A percentile compares a stretch with the other conserved stretches of the same genome.
These are phyloP conservation scores for Volucella zonaria DNA, from an alignment of 2,888 invertebrate species.

Conservation along the genomic window DNA sequence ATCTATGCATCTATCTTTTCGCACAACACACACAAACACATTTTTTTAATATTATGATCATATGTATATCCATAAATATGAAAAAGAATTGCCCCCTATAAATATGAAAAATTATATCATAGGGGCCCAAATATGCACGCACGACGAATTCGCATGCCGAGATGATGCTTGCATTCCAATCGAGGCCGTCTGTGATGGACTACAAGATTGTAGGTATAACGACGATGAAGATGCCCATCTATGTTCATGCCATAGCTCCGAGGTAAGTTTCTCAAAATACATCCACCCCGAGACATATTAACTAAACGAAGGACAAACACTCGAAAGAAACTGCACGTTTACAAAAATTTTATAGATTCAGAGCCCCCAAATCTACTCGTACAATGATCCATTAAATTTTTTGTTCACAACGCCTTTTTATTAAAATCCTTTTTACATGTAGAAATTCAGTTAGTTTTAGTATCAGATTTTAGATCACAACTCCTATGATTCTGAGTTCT, in stretches of 20 bases:
- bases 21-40: constrained; percentile 30
- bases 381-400: too few species aligned
- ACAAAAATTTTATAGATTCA: too few species aligned
- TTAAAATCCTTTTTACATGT: too few species aligned
- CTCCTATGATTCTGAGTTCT: too few species aligned
- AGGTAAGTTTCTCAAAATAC: constrained; percentile 79
- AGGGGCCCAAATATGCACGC: constrained; percentile 60
- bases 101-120: constrained; percentile 64
- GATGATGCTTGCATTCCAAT: constrained; percentile 87
- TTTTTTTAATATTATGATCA: constrained; percentile 18
- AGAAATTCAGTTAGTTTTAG: too few species aligned
- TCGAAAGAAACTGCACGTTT: too few species aligned
- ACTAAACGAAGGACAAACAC: neutral
- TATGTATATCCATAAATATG: constrained; percentile 28
- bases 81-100: constrained; percentile 27
- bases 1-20: constrained; percentile 6
- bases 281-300: constrained; percentile 45
- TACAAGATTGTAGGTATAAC: constrained; percentile 89
- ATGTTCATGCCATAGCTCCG: constrained; percentile 80
- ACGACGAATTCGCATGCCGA: constrained; percentile 85
- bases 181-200: constrained; percentile 91
- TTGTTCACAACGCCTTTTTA: too few species aligned
- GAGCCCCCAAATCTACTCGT: too few species aligned
- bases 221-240: constrained; percentile 87
- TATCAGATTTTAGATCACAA: too few species aligned